These are phyloP conservation scores for Cheilosia vulpina DNA, from an alignment of 2,888 invertebrate species.

Conservation along the genomic window DNA sequence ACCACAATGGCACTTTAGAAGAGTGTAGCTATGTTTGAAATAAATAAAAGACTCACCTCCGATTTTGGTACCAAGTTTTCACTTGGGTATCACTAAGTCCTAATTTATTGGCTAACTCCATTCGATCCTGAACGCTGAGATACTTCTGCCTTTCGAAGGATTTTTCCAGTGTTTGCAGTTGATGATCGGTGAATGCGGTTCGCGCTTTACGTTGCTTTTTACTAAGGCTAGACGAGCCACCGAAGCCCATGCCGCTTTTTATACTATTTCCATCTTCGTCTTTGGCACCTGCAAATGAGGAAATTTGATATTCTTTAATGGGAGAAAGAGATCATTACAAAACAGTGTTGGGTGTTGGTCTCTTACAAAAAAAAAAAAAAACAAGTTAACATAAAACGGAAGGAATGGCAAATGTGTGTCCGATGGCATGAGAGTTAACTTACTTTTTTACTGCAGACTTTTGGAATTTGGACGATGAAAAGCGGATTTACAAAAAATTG, in stretches of 20 bases:
- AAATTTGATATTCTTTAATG: constrained; percentile 22
- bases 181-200: constrained; percentile 99
- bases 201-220: constrained; percentile 98
- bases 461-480: too few relatives aligned
- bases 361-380: not conserved
- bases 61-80: constrained; percentile 99
- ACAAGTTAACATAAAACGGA: not conserved
- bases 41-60: constrained; percentile 89
- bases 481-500: too few relatives aligned
- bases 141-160: constrained; percentile 99
- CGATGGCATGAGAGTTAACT: not conserved
- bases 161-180: constrained; percentile 97
- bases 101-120: constrained; percentile 98
- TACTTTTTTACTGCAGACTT: too few relatives aligned
- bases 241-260: constrained; percentile 82
- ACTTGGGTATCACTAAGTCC: constrained; percentile 99
- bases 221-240: constrained; percentile 85
- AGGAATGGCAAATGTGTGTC: not conserved
- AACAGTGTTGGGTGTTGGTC: too few relatives aligned
- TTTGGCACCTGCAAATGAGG: constrained; percentile 88
- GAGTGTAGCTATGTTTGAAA: not conserved
- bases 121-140: constrained; percentile 97
- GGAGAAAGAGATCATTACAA: constrained; percentile 4
- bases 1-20: not conserved
- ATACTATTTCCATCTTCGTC: constrained; percentile 89